Evolutionary conservation across 2,797 vertebrate genomes (phyloP).

Genomic region (Chromobotia macracanthus): DNA sequence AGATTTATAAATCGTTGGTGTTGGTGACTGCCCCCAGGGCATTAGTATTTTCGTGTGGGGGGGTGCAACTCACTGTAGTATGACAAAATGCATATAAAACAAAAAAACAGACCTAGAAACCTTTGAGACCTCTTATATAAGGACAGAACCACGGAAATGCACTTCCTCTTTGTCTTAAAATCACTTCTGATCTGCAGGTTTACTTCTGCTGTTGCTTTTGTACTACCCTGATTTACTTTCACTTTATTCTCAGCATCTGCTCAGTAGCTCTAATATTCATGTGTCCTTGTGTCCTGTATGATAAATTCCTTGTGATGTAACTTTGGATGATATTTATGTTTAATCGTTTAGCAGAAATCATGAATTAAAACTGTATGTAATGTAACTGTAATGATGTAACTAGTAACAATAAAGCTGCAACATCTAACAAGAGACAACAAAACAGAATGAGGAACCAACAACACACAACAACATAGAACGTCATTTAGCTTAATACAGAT

Average conservation of each 20-base stretch:
- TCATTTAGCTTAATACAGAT: slow-evolving; percentile 7
- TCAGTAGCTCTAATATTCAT: too few relatives aligned
- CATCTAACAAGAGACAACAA: not conserved
- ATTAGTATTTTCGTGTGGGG: not conserved
- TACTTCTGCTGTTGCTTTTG: too few relatives aligned
- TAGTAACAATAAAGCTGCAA: not conserved
- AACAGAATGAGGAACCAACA: not conserved
- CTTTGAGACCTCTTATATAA: not conserved
- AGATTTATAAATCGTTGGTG: slow-evolving; percentile 60
- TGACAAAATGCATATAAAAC: not conserved
- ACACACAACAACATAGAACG: slow-evolving; percentile 12
- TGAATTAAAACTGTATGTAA: too few relatives aligned
- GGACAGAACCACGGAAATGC: not conserved
- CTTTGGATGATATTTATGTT: too few relatives aligned
- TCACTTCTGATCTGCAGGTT: not conserved
- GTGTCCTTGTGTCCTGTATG: too few relatives aligned
- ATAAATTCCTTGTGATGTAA: too few relatives aligned
- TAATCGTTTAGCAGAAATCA: too few relatives aligned
- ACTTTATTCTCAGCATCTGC: too few relatives aligned
- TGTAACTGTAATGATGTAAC: too few relatives aligned
- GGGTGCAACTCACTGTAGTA: not conserved
- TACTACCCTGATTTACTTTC: too few relatives aligned
- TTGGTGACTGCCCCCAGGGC: slow-evolving; percentile 26
- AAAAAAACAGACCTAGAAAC: not conserved
- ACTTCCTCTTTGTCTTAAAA: not conserved